These are phyloP conservation scores for Triops longicaudatus DNA, from an alignment of 1,140 invertebrate genomes.

Conservation along the genomic window DNA sequence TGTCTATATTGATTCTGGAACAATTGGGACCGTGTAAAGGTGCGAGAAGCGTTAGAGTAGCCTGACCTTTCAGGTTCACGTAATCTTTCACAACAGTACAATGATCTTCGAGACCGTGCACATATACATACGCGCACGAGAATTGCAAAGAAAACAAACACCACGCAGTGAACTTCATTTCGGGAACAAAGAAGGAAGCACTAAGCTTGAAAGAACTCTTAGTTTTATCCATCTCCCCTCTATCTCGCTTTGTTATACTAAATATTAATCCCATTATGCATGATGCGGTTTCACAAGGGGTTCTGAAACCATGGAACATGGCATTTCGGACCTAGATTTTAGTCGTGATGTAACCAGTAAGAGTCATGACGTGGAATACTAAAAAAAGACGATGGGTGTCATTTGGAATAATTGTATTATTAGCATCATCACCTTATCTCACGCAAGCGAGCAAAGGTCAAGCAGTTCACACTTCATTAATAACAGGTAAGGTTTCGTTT, in stretches of 20 bases:
- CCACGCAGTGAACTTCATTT: not conserved
- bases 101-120: not conserved
- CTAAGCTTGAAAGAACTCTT: not conserved
- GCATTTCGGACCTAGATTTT: not conserved
- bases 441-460: not conserved
- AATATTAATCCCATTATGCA: constrained; percentile 13
- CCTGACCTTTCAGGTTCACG: not conserved
- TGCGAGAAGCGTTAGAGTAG: not conserved
- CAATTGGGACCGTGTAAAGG: not conserved
- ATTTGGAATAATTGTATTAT: not conserved
- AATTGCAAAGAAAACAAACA: not conserved
- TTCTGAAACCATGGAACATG: not conserved
- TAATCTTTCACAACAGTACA: not conserved
- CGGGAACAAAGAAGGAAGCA: not conserved
- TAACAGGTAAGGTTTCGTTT: not conserved
- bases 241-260: not conserved
- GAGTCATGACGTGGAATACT: not conserved
- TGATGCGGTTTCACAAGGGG: constrained; percentile 1
- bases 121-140: not conserved
- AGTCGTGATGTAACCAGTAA: not conserved
- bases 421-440: not conserved
- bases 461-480: not conserved
- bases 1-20: not conserved
- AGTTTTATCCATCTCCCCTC: not conserved
- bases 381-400: not conserved